phyloP scores from a whole-genome alignment of 2,888 invertebrate genomes.

The Eristalis tenax region DNA sequence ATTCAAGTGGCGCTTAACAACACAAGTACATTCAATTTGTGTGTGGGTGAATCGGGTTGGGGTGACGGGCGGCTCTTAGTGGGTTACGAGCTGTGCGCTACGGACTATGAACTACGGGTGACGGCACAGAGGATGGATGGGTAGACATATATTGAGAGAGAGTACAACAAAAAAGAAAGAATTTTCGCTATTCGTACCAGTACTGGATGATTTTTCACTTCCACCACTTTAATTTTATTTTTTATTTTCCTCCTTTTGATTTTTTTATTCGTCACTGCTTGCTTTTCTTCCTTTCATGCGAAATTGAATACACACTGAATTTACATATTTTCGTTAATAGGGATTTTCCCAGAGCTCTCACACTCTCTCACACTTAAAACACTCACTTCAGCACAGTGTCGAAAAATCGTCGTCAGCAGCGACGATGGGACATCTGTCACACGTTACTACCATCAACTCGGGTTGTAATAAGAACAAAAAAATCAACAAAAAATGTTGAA shows the following conservation, averaged over 20 bases:
- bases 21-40: slow-evolving; percentile 69
- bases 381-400: slow-evolving; percentile 63
- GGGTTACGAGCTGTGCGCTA: background rate
- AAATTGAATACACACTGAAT: slow-evolving; percentile 72
- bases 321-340: slow-evolving; percentile 72
- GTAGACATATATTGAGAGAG: slow-evolving; percentile 10
- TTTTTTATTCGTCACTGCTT: background rate
- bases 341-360: slow-evolving; percentile 70
- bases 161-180: slow-evolving; percentile 68
- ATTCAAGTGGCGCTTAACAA: slow-evolving; percentile 71
- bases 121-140: slow-evolving; percentile 2
- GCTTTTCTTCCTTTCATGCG: slow-evolving; percentile 52
- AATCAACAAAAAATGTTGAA: background rate
- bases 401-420: slow-evolving; percentile 55
- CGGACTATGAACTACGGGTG: too few relatives aligned
- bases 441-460: slow-evolving; percentile 39
- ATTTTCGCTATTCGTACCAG: slow-evolving; percentile 72
- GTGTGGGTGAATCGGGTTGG: slow-evolving; percentile 33
- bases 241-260: slow-evolving; percentile 30
- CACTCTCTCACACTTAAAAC: slow-evolving; percentile 60
- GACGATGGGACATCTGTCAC: slow-evolving; percentile 68
- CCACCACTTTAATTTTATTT: slow-evolving; percentile 53
- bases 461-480: background rate
- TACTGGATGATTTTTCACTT: slow-evolving; percentile 71
- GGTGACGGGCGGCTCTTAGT: background rate